Conservation (phyloP, 23 tunicate species). For the Diplosoma virens region DNA sequence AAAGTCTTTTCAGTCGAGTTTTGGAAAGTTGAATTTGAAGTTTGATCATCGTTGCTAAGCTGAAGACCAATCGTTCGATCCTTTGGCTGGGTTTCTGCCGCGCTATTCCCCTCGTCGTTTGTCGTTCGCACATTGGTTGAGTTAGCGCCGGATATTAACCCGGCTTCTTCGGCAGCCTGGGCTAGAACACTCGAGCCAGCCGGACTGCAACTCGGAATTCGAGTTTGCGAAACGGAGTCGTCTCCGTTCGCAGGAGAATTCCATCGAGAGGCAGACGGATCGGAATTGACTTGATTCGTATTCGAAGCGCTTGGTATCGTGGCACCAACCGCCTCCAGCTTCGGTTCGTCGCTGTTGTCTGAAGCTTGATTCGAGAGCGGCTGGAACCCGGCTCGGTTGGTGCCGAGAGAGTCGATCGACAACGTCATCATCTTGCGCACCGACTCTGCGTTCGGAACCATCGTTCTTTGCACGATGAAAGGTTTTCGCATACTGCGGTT, state of each 20-base stretch:
- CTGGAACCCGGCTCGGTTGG: conserved; percentile 57
- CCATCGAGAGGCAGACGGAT: not conserved
- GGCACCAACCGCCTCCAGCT: conserved; percentile 14
- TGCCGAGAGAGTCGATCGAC: conserved; percentile 41
- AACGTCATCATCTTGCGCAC: conserved; percentile 73
- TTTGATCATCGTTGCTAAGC: not conserved
- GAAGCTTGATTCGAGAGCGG: conserved; percentile 9
- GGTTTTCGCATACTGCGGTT: conserved; percentile 33
- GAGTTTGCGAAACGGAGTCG: not conserved
- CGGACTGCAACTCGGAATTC: not conserved
- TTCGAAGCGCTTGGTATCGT: not conserved
- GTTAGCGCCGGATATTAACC: not conserved
- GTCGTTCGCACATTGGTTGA: not conserved
- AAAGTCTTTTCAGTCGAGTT: not conserved
- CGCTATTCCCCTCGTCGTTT: not conserved
- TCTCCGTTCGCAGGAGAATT: not conserved
- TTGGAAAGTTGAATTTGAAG: not conserved
- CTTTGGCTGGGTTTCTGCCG: too few species aligned
- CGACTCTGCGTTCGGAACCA: conserved; percentile 37
- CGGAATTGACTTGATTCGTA: not conserved
- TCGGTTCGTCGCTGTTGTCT: not conserved
- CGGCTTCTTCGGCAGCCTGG: conserved; percentile 60
- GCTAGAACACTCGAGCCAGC: conserved; percentile 50
- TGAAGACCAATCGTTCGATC: not conserved
- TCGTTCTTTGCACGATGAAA: conserved; percentile 43